These are phyloP conservation scores for Amazona guildingii DNA, from an alignment of 2,113 vertebrate genomes.

Conservation along the genomic window DNA sequence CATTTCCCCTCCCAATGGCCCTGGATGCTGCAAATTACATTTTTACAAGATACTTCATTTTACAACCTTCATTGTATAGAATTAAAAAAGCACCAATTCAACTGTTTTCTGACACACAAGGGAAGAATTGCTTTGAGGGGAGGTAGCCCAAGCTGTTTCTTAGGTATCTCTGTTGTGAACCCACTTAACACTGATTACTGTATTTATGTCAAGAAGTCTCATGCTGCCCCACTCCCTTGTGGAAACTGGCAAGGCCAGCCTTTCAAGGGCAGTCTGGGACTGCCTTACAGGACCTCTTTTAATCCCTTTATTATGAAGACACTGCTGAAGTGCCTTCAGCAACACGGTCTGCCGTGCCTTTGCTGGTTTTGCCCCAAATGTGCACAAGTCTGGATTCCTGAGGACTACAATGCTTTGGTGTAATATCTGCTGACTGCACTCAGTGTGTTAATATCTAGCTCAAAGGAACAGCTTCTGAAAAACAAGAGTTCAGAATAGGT, in stretches of 20 bases:
- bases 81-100: background rate
- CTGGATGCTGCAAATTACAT: background rate
- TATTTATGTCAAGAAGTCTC: background rate
- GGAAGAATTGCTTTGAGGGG: background rate
- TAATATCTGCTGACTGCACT: background rate
- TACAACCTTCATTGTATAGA: background rate
- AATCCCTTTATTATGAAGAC: background rate
- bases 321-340: background rate
- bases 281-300: background rate
- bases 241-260: background rate
- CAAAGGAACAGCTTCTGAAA: background rate
- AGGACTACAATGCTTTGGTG: background rate
- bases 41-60: background rate
- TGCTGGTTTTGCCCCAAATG: background rate
- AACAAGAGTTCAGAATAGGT: background rate
- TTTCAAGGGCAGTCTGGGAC: background rate
- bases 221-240: fast-evolving
- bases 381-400: background rate
- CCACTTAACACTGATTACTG: background rate
- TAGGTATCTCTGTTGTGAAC: background rate
- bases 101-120: background rate
- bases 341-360: background rate
- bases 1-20: background rate
- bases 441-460: background rate
- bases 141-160: background rate